Percentiles rank a stretch among this genome's conserved stretches.
Evolutionary conservation across 2,113 vertebrate species (phyloP).

Genomic region (Haemorhous mexicanus): DNA sequence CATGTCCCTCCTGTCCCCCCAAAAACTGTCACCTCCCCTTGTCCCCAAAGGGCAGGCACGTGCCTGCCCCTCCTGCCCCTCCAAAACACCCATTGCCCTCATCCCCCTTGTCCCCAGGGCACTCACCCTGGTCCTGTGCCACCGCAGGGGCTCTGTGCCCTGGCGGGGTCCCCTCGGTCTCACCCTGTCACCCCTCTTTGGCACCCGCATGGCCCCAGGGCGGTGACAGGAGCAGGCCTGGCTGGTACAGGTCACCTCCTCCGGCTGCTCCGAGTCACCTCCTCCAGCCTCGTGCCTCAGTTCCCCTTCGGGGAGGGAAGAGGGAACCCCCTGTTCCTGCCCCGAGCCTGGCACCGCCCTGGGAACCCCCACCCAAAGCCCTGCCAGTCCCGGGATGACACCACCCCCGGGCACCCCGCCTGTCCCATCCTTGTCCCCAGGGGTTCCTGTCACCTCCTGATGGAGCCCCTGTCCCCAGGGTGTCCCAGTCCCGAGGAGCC

Average conservation of each 20-base stretch:
- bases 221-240: fast-evolving
- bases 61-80: background rate
- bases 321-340: background rate
- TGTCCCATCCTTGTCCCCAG: background rate
- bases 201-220: fast-evolving
- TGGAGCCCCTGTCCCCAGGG: fast-evolving
- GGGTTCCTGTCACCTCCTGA: background rate
- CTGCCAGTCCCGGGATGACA: background rate
- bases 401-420: background rate
- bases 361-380: background rate
- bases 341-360: background rate
- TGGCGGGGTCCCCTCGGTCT: background rate
- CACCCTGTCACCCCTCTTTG: background rate
- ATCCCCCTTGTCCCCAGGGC: background rate
- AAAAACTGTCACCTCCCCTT: background rate
- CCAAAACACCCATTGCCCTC: background rate
- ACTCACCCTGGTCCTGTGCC: background rate
- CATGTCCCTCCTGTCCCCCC: background rate
- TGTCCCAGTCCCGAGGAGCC: background rate
- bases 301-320: background rate
- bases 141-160: background rate
- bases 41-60: background rate
- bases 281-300: background rate
- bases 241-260: too few relatives aligned
- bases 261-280: background rate